Base-by-base conservation (phyloP, 2,888 invertebrate genomes). In the Perizoma flavofasciatum region DNA sequence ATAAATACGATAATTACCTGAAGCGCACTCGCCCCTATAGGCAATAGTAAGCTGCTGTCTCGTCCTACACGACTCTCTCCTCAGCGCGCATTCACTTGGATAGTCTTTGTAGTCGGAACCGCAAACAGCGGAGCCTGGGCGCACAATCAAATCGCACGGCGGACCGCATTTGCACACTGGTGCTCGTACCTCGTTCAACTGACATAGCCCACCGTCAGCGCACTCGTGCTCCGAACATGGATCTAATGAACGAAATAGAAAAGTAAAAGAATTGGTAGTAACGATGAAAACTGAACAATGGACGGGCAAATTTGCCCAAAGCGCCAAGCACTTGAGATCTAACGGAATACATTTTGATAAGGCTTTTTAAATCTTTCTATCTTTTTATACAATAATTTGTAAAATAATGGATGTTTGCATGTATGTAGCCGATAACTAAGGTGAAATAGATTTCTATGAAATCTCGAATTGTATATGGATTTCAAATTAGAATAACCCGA, bases 141-240 rank as follows among this genome's bases (percentile, higher is more conserved):
- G 93, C 72, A 95, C 95, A 72, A 95, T 93, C 70, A 97, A 93
- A 54, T 96, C 95, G 76, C 96, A 96, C 50, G 94, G 93, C 69
- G 96, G 96, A 58, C 96, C 95, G 83, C 98, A 98, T 62, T 94
- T 94, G 83, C 97, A 98, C 45, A 94, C 93, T 0, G 97, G 96
- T 68, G 95, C 94, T 48, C 97, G 94, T 54, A 95, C 94, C 71
- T 94, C 94, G 85, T 96, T 96, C 84, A 98, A 90, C 83, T 96
- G 96, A 88, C 98, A 98, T 61, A 97, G 93, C 79, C 97, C 96
- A 37, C 96, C 95, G 68, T 95, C 94, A 35, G 94, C 93, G 86
- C 98, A 98, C 76, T 94, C 93, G 69, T 96, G 93, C 59, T 94
- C 95, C 45, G 94, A 94, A 85, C 98, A 98, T 0, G 98, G 98